These are phyloP conservation scores for Pantherophis vulpinus DNA, from an alignment of 2,797 vertebrate genomes.

Conservation along the genomic window DNA sequence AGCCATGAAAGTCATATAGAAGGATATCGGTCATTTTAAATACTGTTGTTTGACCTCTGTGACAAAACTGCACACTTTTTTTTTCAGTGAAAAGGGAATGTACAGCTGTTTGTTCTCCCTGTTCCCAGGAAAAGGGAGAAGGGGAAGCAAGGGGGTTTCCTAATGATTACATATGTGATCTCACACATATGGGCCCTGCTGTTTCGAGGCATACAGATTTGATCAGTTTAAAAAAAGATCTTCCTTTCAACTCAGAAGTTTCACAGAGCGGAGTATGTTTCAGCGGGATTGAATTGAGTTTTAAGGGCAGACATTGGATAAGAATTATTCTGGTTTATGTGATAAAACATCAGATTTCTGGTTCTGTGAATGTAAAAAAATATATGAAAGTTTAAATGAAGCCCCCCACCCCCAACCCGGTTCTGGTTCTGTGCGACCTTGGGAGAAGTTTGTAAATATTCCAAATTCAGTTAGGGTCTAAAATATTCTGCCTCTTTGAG, in stretches of 20 bases:
- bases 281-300: not conserved
- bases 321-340: not conserved
- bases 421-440: not conserved
- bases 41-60: not conserved
- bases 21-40: not conserved
- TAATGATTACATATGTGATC: not conserved
- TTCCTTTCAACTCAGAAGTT: not conserved
- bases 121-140: not conserved
- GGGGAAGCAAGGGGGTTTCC: not conserved
- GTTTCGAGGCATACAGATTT: not conserved
- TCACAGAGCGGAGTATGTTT: not conserved
- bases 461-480: not conserved
- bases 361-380: not conserved
- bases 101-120: not conserved
- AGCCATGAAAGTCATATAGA: not conserved
- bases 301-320: not conserved
- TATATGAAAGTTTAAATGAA: not conserved
- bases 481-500: not conserved
- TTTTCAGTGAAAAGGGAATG: not conserved
- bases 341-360: not conserved
- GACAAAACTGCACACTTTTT: not conserved
- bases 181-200: not conserved
- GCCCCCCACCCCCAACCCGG: accelerated
- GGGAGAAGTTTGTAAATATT: not conserved
- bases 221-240: not conserved